Conservation (phyloP, 1,140 invertebrate species). For the Drosophila arawakana region DNA sequence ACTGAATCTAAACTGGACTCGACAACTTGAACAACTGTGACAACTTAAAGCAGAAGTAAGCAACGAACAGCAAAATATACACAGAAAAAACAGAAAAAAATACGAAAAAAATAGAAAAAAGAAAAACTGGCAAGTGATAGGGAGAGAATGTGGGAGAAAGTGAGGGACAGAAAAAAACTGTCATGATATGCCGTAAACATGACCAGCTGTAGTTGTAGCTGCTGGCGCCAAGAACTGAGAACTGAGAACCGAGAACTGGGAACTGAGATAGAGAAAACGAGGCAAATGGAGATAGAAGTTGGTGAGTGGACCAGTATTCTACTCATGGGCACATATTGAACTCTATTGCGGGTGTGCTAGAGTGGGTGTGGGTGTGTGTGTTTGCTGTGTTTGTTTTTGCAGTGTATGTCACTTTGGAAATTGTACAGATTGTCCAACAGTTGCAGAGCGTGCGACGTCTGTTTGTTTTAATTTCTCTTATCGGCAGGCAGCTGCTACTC, state of each 20-base stretch:
- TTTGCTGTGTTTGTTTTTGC: constrained; percentile 60
- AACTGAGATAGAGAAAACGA: constrained; percentile 7
- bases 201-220: constrained; percentile 61
- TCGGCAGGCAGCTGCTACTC: constrained; percentile 68
- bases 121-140: constrained; percentile 29
- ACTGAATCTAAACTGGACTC: constrained; percentile 53
- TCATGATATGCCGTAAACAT: constrained; percentile 80
- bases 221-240: constrained; percentile 20
- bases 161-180: constrained; percentile 46
- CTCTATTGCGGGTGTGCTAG: constrained; percentile 29
- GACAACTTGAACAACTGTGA: constrained; percentile 77
- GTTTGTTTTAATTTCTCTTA: constrained; percentile 82
- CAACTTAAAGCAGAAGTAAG: constrained; percentile 67
- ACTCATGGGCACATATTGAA: constrained; percentile 66
- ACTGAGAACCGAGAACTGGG: constrained; percentile 3
- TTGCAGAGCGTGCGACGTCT: constrained; percentile 53
- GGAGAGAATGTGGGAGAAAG: constrained; percentile 1
- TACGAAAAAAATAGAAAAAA: constrained; percentile 7
- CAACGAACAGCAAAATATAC: constrained; percentile 52
- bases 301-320: constrained; percentile 15
- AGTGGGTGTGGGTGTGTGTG: constrained; percentile 24
- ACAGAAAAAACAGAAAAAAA: constrained; percentile 26
- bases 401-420: constrained; percentile 76
- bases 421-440: constrained; percentile 66
- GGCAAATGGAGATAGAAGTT: background rate